phyloP scores from a whole-genome alignment of 2,888 invertebrate species.

The Macrophya alboannulata region DNA sequence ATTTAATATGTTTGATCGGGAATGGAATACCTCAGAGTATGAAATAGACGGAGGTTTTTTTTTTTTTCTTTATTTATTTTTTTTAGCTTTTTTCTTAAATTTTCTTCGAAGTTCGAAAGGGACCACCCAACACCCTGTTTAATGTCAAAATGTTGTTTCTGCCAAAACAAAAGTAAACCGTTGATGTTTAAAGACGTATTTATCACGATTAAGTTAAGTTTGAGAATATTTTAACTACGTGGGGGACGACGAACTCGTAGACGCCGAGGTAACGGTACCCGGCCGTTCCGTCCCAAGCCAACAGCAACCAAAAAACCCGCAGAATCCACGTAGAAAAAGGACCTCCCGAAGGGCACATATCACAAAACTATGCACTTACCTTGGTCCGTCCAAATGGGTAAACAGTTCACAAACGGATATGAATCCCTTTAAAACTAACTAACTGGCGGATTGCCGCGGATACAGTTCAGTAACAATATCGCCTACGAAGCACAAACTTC shows the following conservation, averaged over 20 bases:
- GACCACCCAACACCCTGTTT: slow-evolving; percentile 21
- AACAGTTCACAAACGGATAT: slow-evolving; percentile 84
- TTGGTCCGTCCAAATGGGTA: slow-evolving; percentile 91
- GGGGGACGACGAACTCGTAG: slow-evolving; percentile 53
- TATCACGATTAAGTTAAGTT: neutral
- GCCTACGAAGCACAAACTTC: slow-evolving; percentile 72
- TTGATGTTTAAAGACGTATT: neutral
- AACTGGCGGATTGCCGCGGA: slow-evolving; percentile 78
- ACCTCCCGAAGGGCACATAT: slow-evolving; percentile 76
- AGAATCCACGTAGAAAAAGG: slow-evolving; percentile 82
- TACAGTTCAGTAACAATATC: slow-evolving; percentile 69
- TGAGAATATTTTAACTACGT: slow-evolving; percentile 27
- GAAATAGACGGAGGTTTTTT: slow-evolving; percentile 10
- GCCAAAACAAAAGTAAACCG: slow-evolving; percentile 58
- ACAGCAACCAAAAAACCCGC: slow-evolving; percentile 76
- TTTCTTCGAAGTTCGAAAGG: neutral
- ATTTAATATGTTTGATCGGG: slow-evolving; percentile 24
- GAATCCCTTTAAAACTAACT: slow-evolving; percentile 78
- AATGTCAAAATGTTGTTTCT: slow-evolving; percentile 64
- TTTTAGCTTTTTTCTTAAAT: neutral
- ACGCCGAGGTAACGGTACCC: slow-evolving; percentile 59
- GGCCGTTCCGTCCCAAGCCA: slow-evolving; percentile 58
- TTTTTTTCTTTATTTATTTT: neutral
- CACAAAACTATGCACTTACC: slow-evolving; percentile 84
- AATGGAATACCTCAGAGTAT: slow-evolving; percentile 44